Conservation (phyloP, 2,888 invertebrate genomes). For the Ichneumoninae sp. region DNA sequence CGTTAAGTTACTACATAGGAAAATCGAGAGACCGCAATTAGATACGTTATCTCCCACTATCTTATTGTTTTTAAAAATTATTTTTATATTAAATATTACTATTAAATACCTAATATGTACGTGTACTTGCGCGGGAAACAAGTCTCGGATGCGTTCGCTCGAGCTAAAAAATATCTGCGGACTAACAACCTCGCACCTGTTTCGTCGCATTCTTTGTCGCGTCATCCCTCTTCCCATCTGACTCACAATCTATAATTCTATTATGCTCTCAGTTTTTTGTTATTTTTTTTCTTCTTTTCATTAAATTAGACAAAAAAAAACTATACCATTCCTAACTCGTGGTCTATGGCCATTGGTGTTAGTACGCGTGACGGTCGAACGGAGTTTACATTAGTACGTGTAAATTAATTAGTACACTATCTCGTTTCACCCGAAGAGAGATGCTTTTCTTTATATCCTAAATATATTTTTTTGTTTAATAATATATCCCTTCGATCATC, state of each 20-base stretch:
- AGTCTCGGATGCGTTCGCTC: conserved; percentile 66
- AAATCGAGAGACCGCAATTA: conserved; percentile 52
- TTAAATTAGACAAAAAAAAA: conserved; percentile 9
- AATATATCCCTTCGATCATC: conserved; percentile 17
- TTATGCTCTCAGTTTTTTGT: conserved; percentile 8
- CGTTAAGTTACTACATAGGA: conserved; percentile 62
- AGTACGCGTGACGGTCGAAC: conserved; percentile 22
- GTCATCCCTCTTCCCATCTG: conserved; percentile 4
- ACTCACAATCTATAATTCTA: conserved; percentile 32
- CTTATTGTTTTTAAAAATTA: conserved; percentile 48
- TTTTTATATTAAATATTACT: conserved; percentile 34
- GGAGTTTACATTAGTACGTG: conserved; percentile 28
- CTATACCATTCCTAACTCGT: conserved; percentile 11
- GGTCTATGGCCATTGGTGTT: conserved; percentile 29
- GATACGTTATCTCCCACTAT: background rate
- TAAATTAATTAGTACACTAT: conserved; percentile 32
- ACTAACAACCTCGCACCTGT: conserved; percentile 64
- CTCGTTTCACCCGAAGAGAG: conserved; percentile 28
- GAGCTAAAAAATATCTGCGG: conserved; percentile 68
- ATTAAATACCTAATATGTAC: conserved; percentile 54
- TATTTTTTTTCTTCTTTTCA: background rate
- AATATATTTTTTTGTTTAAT: conserved; percentile 12
- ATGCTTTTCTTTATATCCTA: conserved; percentile 1
- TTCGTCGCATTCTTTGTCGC: conserved; percentile 39
- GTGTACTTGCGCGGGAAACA: conserved; percentile 60